These are phyloP conservation scores for Ibidorhyncha struthersii DNA, from an alignment of 2,113 vertebrate species.

Conservation along the genomic window DNA sequence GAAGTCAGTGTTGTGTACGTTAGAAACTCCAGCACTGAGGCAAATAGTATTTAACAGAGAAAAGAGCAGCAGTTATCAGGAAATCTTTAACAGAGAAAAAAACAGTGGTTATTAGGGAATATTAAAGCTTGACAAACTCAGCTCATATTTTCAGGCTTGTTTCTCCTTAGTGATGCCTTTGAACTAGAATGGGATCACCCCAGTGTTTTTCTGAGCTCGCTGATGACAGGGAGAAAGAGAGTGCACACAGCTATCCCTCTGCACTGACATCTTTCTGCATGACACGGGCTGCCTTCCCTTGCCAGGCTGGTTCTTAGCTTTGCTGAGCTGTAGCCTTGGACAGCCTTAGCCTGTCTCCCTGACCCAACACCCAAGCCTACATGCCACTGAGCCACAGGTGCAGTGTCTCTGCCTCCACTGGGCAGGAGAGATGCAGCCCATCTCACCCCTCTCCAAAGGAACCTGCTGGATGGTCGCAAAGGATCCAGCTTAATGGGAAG, in stretches of 20 bases:
- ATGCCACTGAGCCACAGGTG: accelerated
- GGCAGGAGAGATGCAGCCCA: not conserved
- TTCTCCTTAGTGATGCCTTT: conserved; percentile 3
- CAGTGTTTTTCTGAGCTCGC: not conserved
- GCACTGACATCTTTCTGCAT: not conserved
- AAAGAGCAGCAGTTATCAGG: conserved; percentile 13
- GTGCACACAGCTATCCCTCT: not conserved
- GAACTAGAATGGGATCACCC: not conserved
- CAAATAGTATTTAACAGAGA: conserved; percentile 59
- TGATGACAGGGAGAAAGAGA: not conserved
- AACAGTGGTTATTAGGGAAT: conserved; percentile 50
- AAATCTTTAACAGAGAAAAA: conserved; percentile 32
- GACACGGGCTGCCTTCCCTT: not conserved
- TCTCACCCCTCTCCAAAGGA: not conserved
- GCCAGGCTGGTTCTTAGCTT: not conserved
- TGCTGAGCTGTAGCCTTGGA: not conserved
- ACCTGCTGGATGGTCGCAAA: not conserved
- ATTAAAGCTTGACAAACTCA: conserved; percentile 54
- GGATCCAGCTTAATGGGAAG: not conserved
- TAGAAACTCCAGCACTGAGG: conserved; percentile 57
- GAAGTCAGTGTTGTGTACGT: conserved; percentile 57
- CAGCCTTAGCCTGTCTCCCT: not conserved
- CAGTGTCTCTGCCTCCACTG: not conserved
- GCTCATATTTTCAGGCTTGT: not conserved
- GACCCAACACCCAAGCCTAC: not conserved